Conservation (phyloP, 2,888 invertebrate species). For the Tillus elongatus region DNA sequence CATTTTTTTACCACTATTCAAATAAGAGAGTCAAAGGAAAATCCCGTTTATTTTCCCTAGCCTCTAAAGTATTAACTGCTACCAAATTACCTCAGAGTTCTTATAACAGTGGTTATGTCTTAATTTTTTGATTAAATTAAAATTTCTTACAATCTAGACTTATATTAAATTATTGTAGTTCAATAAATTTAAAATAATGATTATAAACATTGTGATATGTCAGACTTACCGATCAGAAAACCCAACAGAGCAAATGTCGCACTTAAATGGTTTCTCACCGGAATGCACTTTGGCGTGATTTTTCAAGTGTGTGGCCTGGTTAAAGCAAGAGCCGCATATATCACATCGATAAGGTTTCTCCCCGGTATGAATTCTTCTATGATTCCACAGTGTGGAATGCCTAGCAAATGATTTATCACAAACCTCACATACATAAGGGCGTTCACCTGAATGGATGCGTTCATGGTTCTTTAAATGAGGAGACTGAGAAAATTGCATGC, state of each 20-base stretch:
- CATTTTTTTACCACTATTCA: too few relatives aligned
- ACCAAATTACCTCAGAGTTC: too few relatives aligned
- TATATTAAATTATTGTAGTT: too few relatives aligned
- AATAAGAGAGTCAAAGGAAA: too few relatives aligned
- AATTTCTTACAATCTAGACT: too few relatives aligned
- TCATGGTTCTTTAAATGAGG: constrained; percentile 85
- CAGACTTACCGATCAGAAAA: constrained; percentile 64
- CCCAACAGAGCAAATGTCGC: constrained; percentile 76
- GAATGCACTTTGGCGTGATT: constrained; percentile 81
- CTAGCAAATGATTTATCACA: constrained; percentile 84
- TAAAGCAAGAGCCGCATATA: constrained; percentile 82
- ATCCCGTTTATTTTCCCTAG: too few relatives aligned
- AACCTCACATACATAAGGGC: constrained; percentile 81
- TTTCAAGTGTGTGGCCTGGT: constrained; percentile 80
- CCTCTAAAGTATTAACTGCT: too few relatives aligned
- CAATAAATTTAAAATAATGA: too few relatives aligned
- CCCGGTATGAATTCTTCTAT: constrained; percentile 78
- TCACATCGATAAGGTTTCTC: constrained; percentile 82
- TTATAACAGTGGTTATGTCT: too few relatives aligned
- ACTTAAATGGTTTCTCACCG: constrained; percentile 73
- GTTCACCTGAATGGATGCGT: constrained; percentile 78
- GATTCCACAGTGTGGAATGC: constrained; percentile 83
- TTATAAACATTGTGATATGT: too few relatives aligned
- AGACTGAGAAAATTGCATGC: constrained; percentile 84
- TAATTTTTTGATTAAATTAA: too few relatives aligned